Evolutionary conservation across 2,113 vertebrate species (phyloP), one percentile per base, ranked within the genome.

Genomic region (Asarcornis scutulata): DNA sequence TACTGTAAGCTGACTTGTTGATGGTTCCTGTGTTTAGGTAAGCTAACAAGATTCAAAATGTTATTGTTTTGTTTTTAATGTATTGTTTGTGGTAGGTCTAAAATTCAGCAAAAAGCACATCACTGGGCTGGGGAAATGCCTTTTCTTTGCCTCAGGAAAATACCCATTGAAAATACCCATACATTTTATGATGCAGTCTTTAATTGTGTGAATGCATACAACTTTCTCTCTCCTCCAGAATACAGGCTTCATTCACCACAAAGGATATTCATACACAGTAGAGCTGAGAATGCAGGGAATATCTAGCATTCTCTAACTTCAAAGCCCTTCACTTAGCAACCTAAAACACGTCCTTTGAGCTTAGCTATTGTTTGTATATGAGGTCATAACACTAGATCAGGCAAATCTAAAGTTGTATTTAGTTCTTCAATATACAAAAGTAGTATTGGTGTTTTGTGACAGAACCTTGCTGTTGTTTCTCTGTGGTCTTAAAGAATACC

Each of bases 301-400:
- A 91, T 83, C 68, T 91, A 68, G 21, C 64, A 86, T 94, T 89
- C 63, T 83, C 88, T 89, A 60, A 72, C 40, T 83, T 91, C 72
- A 69, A 82, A 86, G 72, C 85, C 59, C 63, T 94, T 95, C 76
- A 48, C 73, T 86, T 93, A 84, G 80, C 71, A 95, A 89, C 50
- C 22, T 86, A 59, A 7, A 50, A 86, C 88, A 31, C 7, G 16
- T 59, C 59, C 91, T 93, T 56, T 62, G 52, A 90, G 76, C 50
- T 67, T 72, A 67, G 31, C 50, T 94, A 36, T 76, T 93, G 17
- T 89, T 73, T 81, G 29, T 46, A 38, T 36, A 42, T 81, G 63
- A 76, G 68, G 44, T 77, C 60, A 82, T 87, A 92, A 79, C 48
- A 50, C 58, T 79, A 31, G 27, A 67, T 17, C n/a, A 86, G 40